Percentiles rank a stretch among this genome's conserved stretches.
phyloP scores from a whole-genome alignment of 2,797 vertebrate species.

The Phrynocephalus forsythii region DNA sequence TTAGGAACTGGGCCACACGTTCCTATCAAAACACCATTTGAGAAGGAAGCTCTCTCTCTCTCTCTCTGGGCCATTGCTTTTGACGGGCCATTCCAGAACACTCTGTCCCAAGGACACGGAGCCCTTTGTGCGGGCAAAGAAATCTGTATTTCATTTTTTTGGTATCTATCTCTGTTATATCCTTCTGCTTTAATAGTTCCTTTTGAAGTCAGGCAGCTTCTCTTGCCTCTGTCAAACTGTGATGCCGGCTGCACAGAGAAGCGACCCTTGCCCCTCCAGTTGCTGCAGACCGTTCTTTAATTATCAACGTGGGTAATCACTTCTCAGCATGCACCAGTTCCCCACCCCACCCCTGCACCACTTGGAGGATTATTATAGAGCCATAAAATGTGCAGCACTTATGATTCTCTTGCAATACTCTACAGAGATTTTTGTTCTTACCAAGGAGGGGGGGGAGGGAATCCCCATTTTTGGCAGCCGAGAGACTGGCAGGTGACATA shows the following conservation, averaged over 20 bases:
- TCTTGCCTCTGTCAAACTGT: background rate
- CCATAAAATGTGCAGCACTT: slow-evolving; percentile 21
- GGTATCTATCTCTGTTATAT: background rate
- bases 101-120: background rate
- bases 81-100: background rate
- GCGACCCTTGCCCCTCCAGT: background rate
- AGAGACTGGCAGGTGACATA: background rate
- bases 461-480: slow-evolving; percentile 13
- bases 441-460: background rate
- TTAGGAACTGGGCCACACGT: background rate
- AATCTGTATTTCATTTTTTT: background rate
- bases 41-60: background rate
- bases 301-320: background rate
- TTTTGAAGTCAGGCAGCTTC: background rate
- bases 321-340: slow-evolving; percentile 29
- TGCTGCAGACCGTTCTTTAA: slow-evolving; percentile 5
- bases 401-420: slow-evolving; percentile 18
- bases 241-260: slow-evolving; percentile 8
- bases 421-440: slow-evolving; percentile 1
- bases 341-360: slow-evolving; percentile 35
- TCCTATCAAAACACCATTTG: background rate
- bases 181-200: slow-evolving; percentile 26
- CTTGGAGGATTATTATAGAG: background rate
- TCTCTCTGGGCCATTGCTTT: background rate
- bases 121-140: background rate